These are phyloP conservation scores for Brachypterus glaber DNA, from an alignment of 2,888 invertebrate genomes.

Conservation along the genomic window DNA sequence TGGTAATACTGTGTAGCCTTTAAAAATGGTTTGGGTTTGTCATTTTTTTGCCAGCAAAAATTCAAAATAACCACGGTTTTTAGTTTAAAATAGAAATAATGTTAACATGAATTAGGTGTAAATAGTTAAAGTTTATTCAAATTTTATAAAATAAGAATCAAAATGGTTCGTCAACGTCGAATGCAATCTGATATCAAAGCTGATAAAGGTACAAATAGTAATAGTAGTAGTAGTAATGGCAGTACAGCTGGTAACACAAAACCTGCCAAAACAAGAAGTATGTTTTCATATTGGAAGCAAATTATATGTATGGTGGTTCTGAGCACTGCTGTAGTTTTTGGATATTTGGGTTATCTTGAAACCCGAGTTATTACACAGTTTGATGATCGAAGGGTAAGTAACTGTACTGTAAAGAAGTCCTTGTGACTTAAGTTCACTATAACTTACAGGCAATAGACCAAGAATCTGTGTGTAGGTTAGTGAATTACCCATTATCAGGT, in stretches of 20 bases:
- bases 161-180: slow-evolving; percentile 19
- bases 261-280: slow-evolving; percentile 21
- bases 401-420: background rate
- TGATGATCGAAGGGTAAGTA: slow-evolving; percentile 60
- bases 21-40: too few species aligned
- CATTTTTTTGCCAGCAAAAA: too few species aligned
- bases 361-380: slow-evolving; percentile 82
- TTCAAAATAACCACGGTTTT: too few species aligned
- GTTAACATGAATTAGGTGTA: too few species aligned
- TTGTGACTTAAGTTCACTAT: too few species aligned
- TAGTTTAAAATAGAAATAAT: too few species aligned
- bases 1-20: too few species aligned
- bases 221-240: slow-evolving; percentile 40
- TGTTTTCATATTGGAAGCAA: slow-evolving; percentile 49
- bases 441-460: too few species aligned
- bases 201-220: slow-evolving; percentile 33
- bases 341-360: slow-evolving; percentile 75
- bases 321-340: slow-evolving; percentile 61
- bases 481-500: too few species aligned
- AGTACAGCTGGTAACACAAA: slow-evolving; percentile 24
- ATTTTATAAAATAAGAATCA: background rate
- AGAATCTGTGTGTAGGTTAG: too few species aligned
- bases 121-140: too few species aligned
- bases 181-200: slow-evolving; percentile 20
- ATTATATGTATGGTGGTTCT: slow-evolving; percentile 53